Percentiles rank a stretch among this genome's conserved stretches.
phyloP scores from a whole-genome alignment of 2,888 invertebrate genomes.

The Prostheceraeus crozeri region DNA sequence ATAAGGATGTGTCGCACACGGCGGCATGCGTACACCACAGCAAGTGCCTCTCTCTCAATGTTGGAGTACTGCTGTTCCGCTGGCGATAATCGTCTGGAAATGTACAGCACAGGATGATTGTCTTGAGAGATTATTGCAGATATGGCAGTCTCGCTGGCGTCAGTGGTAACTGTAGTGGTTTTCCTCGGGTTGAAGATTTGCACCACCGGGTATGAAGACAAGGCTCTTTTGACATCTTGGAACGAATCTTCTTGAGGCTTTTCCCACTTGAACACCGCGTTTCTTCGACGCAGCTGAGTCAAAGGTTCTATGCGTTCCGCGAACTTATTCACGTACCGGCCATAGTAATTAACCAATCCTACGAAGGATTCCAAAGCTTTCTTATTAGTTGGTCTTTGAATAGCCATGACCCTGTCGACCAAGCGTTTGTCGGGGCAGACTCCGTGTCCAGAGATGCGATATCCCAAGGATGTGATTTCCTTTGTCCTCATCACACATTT shows the following conservation, averaged over 20 bases:
- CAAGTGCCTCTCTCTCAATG: conserved; percentile 36
- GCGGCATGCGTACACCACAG: conserved; percentile 30
- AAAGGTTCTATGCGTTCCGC: conserved; percentile 33
- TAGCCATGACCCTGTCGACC: conserved; percentile 24
- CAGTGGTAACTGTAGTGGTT: conserved; percentile 23
- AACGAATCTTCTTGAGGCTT: conserved; percentile 26
- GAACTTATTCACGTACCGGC: conserved; percentile 17
- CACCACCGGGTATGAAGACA: conserved; percentile 32
- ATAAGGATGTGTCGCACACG: conserved; percentile 30
- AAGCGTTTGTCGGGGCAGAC: conserved; percentile 22
- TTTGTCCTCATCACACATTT: conserved; percentile 32
- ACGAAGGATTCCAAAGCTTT: conserved; percentile 30
- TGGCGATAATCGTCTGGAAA: conserved; percentile 26
- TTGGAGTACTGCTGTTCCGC: conserved; percentile 32
- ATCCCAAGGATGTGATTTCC: conserved; percentile 25
- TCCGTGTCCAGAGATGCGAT: conserved; percentile 28
- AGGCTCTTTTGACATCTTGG: conserved; percentile 10
- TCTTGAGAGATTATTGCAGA: conserved; percentile 28
- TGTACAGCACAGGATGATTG: conserved; percentile 34
- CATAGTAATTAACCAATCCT: conserved; percentile 19
- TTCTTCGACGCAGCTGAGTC: conserved; percentile 17
- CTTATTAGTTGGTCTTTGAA: conserved; percentile 26
- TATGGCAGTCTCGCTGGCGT: conserved; percentile 32
- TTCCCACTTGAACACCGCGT: conserved; percentile 29
- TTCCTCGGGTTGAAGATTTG: conserved; percentile 32